phyloP scores from a whole-genome alignment of 2,888 invertebrate genomes.

The Hecatera dysodea region DNA sequence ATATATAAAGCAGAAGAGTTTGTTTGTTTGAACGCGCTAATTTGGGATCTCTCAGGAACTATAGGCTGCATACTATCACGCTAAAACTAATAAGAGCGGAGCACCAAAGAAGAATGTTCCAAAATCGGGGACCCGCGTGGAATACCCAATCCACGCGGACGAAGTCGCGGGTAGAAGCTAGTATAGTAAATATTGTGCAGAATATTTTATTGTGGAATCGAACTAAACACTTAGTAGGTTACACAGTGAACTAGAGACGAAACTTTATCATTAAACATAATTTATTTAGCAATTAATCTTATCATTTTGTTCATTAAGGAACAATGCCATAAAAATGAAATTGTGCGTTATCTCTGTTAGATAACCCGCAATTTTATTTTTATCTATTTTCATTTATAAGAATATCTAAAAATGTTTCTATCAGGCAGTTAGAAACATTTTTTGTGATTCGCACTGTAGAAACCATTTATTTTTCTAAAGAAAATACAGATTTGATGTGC shows the following conservation, averaged over 20 bases:
- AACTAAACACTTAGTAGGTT: not conserved
- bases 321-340: not conserved
- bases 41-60: too few relatives aligned
- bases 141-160: too few relatives aligned
- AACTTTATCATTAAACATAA: conserved; percentile 41
- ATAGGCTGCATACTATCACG: too few relatives aligned
- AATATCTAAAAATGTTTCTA: not conserved
- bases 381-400: not conserved
- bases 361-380: too few relatives aligned
- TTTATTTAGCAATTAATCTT: conserved; percentile 27
- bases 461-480: not conserved
- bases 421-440: too few relatives aligned
- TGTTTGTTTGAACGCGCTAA: too few relatives aligned
- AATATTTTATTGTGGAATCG: not conserved
- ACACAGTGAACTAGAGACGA: not conserved
- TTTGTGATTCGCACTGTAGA: not conserved
- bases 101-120: too few relatives aligned
- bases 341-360: conserved; percentile 1
- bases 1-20: too few relatives aligned
- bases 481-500: not conserved
- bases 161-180: too few relatives aligned
- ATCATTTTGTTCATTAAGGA: conserved; percentile 23
- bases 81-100: too few relatives aligned
- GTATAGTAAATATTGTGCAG: not conserved
- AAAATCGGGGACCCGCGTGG: too few relatives aligned